These are phyloP conservation scores for Geotrypetes seraphini DNA, from an alignment of 2,797 vertebrate genomes.

Conservation along the genomic window DNA sequence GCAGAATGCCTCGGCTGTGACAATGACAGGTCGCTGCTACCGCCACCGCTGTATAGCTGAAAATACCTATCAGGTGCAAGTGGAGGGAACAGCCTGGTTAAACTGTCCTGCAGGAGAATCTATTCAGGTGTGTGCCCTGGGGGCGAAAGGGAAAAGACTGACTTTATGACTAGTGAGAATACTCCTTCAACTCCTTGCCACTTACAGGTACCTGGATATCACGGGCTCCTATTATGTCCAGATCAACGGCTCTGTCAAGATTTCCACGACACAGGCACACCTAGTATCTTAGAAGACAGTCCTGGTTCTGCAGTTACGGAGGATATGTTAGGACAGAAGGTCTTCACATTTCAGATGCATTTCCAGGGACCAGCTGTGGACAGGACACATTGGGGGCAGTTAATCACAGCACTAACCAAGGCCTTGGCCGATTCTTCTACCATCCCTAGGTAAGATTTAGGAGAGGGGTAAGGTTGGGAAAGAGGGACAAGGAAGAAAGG, in stretches of 20 bases:
- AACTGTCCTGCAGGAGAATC: slow-evolving; percentile 55
- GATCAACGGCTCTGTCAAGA: slow-evolving; percentile 52
- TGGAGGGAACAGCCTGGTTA: slow-evolving; percentile 55
- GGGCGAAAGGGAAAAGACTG: too few species aligned
- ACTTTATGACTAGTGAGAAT: not conserved
- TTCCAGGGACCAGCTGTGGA: not conserved
- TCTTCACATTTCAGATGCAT: too few species aligned
- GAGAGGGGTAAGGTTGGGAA: too few species aligned
- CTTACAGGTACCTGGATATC: slow-evolving; percentile 53
- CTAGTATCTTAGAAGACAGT: too few species aligned
- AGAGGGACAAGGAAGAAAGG: too few species aligned
- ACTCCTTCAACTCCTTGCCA: not conserved
- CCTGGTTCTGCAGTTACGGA: too few species aligned
- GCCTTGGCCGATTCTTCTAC: slow-evolving; percentile 9
- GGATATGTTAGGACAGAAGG: too few species aligned
- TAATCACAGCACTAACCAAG: slow-evolving; percentile 8
- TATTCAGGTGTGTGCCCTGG: slow-evolving; percentile 46
- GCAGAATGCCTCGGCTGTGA: too few species aligned
- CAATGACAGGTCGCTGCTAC: slow-evolving; percentile 62
- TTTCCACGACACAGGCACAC: not conserved
- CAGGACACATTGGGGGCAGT: not conserved
- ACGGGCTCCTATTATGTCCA: slow-evolving; percentile 55
- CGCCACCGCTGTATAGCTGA: slow-evolving; percentile 60
- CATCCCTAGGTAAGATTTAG: slow-evolving; percentile 15
- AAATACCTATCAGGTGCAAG: slow-evolving; percentile 55